Percentiles rank a stretch among this genome's conserved stretches.
These are phyloP conservation scores for Trichogramma evanescens DNA, from an alignment of 2,888 invertebrate genomes.

Conservation along the genomic window DNA sequence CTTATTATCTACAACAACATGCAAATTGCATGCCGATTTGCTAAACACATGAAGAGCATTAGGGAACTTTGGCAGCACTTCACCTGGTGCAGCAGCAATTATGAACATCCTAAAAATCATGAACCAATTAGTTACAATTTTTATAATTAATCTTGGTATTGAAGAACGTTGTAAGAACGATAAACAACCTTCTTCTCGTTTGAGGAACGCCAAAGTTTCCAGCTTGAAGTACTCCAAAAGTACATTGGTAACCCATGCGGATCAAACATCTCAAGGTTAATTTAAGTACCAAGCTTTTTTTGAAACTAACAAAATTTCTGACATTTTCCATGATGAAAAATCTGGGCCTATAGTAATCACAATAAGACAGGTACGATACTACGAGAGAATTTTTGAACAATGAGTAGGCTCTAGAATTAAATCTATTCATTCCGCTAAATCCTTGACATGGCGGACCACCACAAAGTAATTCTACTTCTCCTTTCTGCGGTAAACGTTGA, in stretches of 20 bases:
- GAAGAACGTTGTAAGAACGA: background rate
- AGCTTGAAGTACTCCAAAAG: conserved; percentile 79
- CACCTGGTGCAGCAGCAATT: conserved; percentile 75
- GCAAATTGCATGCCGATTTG: conserved; percentile 58
- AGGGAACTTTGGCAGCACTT: conserved; percentile 66
- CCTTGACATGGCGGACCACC: conserved; percentile 88
- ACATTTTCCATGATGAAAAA: conserved; percentile 82
- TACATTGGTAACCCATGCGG: conserved; percentile 81
- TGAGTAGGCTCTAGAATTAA: conserved; percentile 77
- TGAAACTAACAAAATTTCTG: conserved; percentile 77
- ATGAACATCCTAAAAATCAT: conserved; percentile 56
- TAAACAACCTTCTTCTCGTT: conserved; percentile 59
- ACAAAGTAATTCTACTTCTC: conserved; percentile 75
- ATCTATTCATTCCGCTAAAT: conserved; percentile 84
- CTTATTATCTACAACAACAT: conserved; percentile 56
- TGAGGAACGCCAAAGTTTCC: conserved; percentile 82
- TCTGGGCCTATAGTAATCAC: conserved; percentile 77
- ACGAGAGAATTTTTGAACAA: conserved; percentile 80
- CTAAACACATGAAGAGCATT: conserved; percentile 75
- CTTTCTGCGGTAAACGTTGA: conserved; percentile 62
- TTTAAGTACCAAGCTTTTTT: conserved; percentile 73
- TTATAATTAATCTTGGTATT: conserved; percentile 3
- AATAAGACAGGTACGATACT: conserved; percentile 73
- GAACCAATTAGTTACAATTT: conserved; percentile 17
- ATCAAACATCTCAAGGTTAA: conserved; percentile 67